A percentile compares a stretch with the other conserved stretches of the same genome.
Conservation (phyloP, 2,113 vertebrate genomes). For the Pangasianodon gigas region DNA sequence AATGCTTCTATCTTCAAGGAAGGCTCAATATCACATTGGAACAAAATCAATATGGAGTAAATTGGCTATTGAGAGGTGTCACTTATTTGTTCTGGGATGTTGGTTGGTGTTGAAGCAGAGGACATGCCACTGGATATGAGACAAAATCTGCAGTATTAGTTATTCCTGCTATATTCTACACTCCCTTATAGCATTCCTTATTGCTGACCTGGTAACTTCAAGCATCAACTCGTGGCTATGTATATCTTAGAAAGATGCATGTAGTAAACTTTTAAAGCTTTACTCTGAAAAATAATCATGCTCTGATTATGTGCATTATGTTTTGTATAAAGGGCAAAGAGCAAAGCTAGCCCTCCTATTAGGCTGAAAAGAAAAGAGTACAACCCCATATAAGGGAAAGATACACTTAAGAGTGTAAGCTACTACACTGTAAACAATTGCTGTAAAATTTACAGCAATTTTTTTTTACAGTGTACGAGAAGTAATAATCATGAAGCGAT, state of each 20-base stretch:
- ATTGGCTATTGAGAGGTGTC: constrained; percentile 47
- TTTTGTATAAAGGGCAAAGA: background rate
- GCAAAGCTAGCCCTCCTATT: background rate
- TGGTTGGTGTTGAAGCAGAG: background rate
- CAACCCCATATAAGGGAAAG: background rate
- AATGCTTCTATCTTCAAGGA: constrained; percentile 12
- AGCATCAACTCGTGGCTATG: background rate
- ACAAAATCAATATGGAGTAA: constrained; percentile 36
- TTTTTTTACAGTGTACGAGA: background rate
- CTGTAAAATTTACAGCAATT: too few relatives aligned
- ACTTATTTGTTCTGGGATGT: constrained; percentile 28
- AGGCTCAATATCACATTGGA: constrained; percentile 4
- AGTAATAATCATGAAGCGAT: background rate
- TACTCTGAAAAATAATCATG: background rate
- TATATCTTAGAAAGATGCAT: background rate
- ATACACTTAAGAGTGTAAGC: background rate
- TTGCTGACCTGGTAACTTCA: background rate
- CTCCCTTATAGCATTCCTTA: background rate
- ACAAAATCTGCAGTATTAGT: background rate
- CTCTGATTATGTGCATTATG: background rate
- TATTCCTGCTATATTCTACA: background rate
- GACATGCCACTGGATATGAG: background rate
- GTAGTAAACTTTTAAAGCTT: background rate
- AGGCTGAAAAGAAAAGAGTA: background rate
- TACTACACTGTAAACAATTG: too few relatives aligned